phyloP scores from a whole-genome alignment of 2,113 vertebrate genomes.

The Cavia porcellus region DNA sequence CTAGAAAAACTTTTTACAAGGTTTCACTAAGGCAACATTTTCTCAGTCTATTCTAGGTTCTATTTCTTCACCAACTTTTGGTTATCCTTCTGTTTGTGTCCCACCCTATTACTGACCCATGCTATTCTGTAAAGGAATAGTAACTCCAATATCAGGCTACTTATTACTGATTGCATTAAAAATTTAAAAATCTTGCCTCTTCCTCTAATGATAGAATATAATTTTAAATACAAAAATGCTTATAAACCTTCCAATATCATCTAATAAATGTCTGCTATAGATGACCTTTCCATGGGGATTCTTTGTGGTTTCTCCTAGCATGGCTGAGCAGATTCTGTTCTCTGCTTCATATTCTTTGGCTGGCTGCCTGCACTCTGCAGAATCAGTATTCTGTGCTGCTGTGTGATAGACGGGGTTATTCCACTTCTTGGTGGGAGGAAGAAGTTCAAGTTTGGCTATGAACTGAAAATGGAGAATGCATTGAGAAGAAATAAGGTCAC shows the following conservation, averaged over 20 bases:
- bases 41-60: not conserved
- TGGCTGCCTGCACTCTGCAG: not conserved
- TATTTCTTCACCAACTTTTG: not conserved
- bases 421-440: slow-evolving; percentile 66
- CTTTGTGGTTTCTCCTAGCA: slow-evolving; percentile 28
- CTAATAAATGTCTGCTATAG: slow-evolving; percentile 24
- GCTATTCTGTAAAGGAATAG: not conserved
- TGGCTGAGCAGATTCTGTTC: slow-evolving; percentile 2
- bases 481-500: slow-evolving; percentile 73
- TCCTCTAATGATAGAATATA: not conserved
- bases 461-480: slow-evolving; percentile 67
- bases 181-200: not conserved
- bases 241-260: not conserved
- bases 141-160: not conserved
- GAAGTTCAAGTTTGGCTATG: slow-evolving; percentile 66
- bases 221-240: slow-evolving; percentile 11
- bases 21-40: not conserved
- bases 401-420: slow-evolving; percentile 57
- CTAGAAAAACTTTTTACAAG: not conserved
- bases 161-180: not conserved
- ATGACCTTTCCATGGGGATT: not conserved
- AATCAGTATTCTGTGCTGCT: slow-evolving; percentile 67
- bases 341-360: slow-evolving; percentile 58
- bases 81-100: not conserved
- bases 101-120: not conserved